Evolutionary conservation across 1,140 invertebrate genomes (phyloP), one percentile per base, ranked within the genome.

Genomic region (Ectropis grisescens): DNA sequence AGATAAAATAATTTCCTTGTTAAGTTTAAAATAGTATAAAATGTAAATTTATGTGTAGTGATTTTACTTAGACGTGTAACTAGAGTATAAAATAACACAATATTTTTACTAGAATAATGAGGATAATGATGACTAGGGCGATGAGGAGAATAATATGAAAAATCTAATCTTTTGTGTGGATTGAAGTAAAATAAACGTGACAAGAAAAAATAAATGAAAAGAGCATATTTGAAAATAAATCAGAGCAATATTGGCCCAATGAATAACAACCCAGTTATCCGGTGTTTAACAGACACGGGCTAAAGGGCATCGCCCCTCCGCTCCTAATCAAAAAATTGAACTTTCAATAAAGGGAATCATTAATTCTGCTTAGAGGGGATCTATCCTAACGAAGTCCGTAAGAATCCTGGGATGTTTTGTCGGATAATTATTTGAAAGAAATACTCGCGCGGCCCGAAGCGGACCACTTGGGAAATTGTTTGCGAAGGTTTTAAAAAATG

Each of bases 341-440:
- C 58, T 72, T 71, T 51, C 74, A 79, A 79, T 79, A 79, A 79
- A 67, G 74, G 64, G 67, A 58, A 79, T 75, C 74, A 79, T 79
- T 79, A 75, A 75, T 79, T 75, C 69, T 66, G 54, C 70, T 80
- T 80, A 80, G 69, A 68, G 64, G 50, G 59, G 43, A 55, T 57
- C 55, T 33, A 57, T 59, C 53, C 59, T 76, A 76, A 79, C 74
- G 70, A 75, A 79, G 61, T 74, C 70, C 60, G 56, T 66, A 76
- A 79, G 58, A 72, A 75, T 76, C 55, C 58, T 47, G 53, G 53
- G 50, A 69, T 68, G 74, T 75, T 72, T 74, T 71, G 47, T 65
- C 67, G 59, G 65, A 75, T 75, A 79, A 79, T 79, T 79, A 79
- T 79, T 71, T 66, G 61, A 67, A 65, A 72, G 61, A 61, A 70